These are phyloP conservation scores for Atta cephalotes DNA, from an alignment of 1,140 invertebrate species.

Conservation along the genomic window DNA sequence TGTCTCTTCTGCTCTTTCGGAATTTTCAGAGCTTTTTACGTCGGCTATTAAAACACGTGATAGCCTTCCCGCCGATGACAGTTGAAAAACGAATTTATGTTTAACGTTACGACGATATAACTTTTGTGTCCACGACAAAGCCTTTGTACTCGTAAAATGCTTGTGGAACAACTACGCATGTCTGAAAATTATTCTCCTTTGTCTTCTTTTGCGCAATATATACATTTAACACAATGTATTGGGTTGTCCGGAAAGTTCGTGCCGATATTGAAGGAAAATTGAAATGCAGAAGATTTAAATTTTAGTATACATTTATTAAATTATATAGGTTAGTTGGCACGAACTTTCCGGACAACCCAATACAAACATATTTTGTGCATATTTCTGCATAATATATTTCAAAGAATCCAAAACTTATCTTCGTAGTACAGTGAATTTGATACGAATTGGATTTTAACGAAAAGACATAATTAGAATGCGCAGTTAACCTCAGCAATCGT, in stretches of 20 bases:
- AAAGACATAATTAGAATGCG: background rate
- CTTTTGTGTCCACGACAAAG: background rate
- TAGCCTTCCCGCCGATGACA: background rate
- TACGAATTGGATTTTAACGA: background rate
- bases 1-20: slow-evolving; percentile 4
- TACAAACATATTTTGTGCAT: background rate
- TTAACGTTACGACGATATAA: slow-evolving; percentile 28
- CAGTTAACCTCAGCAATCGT: background rate
- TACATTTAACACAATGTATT: background rate
- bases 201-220: background rate
- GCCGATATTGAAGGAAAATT: too few species aligned
- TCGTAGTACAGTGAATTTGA: background rate
- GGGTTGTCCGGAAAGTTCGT: too few species aligned
- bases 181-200: background rate
- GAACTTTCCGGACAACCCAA: too few species aligned
- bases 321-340: too few species aligned
- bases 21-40: slow-evolving; percentile 29
- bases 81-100: slow-evolving; percentile 20
- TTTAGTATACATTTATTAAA: too few species aligned
- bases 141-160: slow-evolving; percentile 11
- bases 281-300: too few species aligned
- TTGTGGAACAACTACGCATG: background rate
- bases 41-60: background rate
- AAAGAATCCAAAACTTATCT: background rate
- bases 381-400: background rate